Percentiles rank a stretch among this genome's conserved stretches.
These are phyloP conservation scores for Megalonaias nervosa DNA, from an alignment of 1,140 invertebrate genomes.

Conservation along the genomic window DNA sequence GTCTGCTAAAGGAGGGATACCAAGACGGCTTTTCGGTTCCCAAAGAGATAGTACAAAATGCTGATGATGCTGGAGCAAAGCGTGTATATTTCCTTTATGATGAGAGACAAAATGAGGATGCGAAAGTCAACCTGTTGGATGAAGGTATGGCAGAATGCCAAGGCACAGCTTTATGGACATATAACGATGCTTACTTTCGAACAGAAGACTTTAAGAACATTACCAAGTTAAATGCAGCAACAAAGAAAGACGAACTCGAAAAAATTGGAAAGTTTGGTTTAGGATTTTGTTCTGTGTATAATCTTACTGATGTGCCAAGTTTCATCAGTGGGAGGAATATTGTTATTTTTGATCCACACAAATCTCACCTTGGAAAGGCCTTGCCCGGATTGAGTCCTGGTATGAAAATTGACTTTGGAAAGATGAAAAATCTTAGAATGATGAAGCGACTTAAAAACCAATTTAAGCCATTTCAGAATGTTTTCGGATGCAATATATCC, in stretches of 20 bases:
- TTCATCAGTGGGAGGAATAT: conserved; percentile 15
- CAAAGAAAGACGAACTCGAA: conserved; percentile 26
- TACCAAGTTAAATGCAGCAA: conserved; percentile 38
- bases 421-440: conserved; percentile 22
- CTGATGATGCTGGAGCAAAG: conserved; percentile 66
- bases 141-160: conserved; percentile 55
- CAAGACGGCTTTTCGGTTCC: conserved; percentile 57
- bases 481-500: conserved; percentile 54
- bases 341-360: conserved; percentile 26
- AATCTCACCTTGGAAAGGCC: conserved; percentile 16
- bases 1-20: conserved; percentile 47
- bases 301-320: conserved; percentile 29
- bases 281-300: conserved; percentile 30
- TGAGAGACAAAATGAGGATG: conserved; percentile 53
- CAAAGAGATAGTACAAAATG: conserved; percentile 71
- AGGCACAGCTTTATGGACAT: conserved; percentile 57
- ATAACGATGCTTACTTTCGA: conserved; percentile 58
- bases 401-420: conserved; percentile 14
- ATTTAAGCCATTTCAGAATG: conserved; percentile 46
- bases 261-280: conserved; percentile 32
- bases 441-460: conserved; percentile 15
- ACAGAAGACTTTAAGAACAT: conserved; percentile 58
- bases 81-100: conserved; percentile 62
- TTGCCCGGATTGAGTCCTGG: not conserved
- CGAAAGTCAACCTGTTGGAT: conserved; percentile 44